Conservation (phyloP, 2,113 vertebrate genomes). For the Chloropsis cyanopogon region DNA sequence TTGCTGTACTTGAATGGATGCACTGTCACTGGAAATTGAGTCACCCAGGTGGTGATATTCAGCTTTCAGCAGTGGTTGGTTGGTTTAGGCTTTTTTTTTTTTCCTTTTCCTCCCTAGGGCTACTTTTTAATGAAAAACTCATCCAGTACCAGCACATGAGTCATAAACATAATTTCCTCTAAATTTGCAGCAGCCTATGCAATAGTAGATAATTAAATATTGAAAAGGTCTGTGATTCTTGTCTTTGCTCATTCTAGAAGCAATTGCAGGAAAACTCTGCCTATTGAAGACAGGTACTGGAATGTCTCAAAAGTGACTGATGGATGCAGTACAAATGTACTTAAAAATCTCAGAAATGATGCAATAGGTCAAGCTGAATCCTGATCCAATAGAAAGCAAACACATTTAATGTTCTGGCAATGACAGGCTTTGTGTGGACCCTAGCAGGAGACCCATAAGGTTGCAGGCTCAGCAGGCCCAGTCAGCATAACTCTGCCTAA, state of each 20-base stretch:
- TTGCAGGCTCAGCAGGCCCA: not conserved
- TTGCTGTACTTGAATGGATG: not conserved
- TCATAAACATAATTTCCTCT: not conserved
- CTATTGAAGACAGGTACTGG: not conserved
- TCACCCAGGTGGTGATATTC: not conserved
- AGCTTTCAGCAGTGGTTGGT: not conserved
- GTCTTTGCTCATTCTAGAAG: not conserved
- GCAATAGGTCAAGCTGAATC: not conserved
- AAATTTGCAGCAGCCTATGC: not conserved
- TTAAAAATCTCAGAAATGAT: not conserved
- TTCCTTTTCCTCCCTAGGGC: not conserved
- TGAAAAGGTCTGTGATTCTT: not conserved
- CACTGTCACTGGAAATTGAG: not conserved
- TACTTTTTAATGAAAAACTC: not conserved
- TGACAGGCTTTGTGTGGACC: not conserved
- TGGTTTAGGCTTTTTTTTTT: not conserved
- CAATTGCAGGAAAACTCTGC: not conserved
- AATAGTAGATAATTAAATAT: not conserved
- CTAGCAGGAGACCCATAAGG: not conserved
- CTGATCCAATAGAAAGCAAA: not conserved
- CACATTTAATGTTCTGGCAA: not conserved
- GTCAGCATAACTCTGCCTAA: not conserved
- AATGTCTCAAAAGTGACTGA: not conserved
- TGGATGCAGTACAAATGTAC: not conserved
- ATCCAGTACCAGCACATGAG: not conserved